Conservation (phyloP, 2,888 invertebrate genomes). For the Bruchidius siliquastri region DNA sequence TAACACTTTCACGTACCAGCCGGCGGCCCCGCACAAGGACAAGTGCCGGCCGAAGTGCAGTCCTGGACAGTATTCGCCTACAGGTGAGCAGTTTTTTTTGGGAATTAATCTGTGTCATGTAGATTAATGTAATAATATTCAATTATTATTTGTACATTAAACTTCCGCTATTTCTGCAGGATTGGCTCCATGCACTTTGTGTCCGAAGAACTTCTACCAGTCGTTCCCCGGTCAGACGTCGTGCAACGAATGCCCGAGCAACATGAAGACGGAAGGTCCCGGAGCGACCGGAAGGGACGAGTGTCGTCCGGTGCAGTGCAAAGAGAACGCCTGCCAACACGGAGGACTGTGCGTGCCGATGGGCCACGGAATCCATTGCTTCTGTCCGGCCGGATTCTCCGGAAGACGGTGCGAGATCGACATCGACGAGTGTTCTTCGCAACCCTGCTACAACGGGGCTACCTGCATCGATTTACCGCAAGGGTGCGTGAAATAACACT, state of each 20-base stretch:
- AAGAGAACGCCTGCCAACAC: constrained; percentile 83
- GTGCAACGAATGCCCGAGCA: constrained; percentile 87
- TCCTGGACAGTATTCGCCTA: constrained; percentile 86
- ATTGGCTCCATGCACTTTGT: constrained; percentile 86
- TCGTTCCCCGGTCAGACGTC: constrained; percentile 76
- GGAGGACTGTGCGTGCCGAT: constrained; percentile 87
- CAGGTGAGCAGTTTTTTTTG: constrained; percentile 47
- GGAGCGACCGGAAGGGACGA: constrained; percentile 81
- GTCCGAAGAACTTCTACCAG: constrained; percentile 91
- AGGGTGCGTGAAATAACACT: constrained; percentile 73
- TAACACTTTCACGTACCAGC: constrained; percentile 85
- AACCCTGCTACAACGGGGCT: constrained; percentile 90
- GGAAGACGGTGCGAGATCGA: constrained; percentile 91
- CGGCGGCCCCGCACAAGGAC: constrained; percentile 79
- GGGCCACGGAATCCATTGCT: constrained; percentile 83
- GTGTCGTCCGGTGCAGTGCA: constrained; percentile 82
- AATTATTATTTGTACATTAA: no score
- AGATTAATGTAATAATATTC: no score
- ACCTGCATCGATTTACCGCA: constrained; percentile 89
- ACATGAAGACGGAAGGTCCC: constrained; percentile 77
- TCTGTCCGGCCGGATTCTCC: constrained; percentile 92
- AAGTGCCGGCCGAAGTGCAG: constrained; percentile 83
- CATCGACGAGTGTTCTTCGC: constrained; percentile 90
- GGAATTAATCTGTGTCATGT: no score
- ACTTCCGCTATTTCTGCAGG: constrained; percentile 44